Conservation (phyloP, 92 coral and sea anemone species). For the Epizoanthus stellaris region DNA sequence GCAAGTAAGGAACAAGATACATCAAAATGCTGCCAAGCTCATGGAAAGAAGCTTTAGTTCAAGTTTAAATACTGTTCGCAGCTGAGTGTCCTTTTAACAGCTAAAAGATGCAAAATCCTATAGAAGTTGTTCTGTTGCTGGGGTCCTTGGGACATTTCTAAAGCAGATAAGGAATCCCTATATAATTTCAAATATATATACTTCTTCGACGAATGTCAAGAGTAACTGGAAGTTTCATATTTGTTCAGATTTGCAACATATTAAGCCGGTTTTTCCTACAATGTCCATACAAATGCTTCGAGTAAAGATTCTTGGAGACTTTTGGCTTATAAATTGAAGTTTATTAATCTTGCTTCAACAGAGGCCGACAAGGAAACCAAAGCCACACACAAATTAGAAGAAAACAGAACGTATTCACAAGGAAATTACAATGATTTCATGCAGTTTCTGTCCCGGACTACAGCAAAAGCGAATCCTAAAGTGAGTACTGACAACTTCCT, state of each 20-base stretch:
- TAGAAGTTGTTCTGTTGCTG: no score
- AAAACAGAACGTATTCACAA: constrained; percentile 74
- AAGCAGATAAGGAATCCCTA: no score
- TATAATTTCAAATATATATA: no score
- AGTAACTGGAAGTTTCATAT: no score
- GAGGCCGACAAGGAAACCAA: constrained; percentile 71
- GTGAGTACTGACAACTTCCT: constrained; percentile 43
- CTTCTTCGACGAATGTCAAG: no score
- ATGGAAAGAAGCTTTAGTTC: no score
- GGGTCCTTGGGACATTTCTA: no score
- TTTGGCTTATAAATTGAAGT: neutral
- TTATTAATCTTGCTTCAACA: neutral
- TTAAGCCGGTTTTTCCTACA: neutral
- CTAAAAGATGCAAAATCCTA: no score
- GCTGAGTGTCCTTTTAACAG: no score
- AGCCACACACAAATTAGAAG: constrained; percentile 60
- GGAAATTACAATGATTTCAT: constrained; percentile 81
- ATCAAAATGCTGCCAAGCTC: no score
- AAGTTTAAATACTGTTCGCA: no score
- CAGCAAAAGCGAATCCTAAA: constrained; percentile 73
- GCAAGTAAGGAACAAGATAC: no score
- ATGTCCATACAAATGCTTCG: neutral
- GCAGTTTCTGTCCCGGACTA: constrained; percentile 64
- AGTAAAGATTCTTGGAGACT: neutral
- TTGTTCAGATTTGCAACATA: neutral